phyloP scores from a whole-genome alignment of 2,113 vertebrate species.

The Corythornis vintsioides region DNA sequence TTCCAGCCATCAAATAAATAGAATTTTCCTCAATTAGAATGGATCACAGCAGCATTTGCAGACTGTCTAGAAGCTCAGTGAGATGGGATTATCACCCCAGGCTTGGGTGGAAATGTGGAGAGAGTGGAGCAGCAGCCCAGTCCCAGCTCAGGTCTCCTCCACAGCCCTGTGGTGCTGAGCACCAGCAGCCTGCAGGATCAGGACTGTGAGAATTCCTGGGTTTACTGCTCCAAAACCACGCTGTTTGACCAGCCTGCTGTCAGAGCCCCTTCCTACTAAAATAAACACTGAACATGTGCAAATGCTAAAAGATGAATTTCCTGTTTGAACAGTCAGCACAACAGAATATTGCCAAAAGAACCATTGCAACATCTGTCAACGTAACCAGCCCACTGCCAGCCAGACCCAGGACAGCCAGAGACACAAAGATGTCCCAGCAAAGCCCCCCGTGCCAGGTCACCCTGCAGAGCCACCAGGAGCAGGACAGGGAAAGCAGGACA shows the following conservation, averaged over 20 bases:
- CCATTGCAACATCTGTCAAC: conserved; percentile 66
- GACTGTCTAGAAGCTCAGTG: neutral
- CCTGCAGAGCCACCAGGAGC: neutral
- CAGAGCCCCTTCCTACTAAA: conserved; percentile 46
- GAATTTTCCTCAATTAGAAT: neutral
- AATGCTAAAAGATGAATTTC: conserved; percentile 70
- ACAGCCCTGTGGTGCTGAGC: neutral
- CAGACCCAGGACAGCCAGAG: conserved; percentile 6
- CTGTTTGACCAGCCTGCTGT: conserved; percentile 47
- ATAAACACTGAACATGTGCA: conserved; percentile 67
- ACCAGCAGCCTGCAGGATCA: neutral
- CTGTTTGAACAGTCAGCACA: conserved; percentile 70
- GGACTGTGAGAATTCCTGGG: neutral
- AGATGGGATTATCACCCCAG: neutral
- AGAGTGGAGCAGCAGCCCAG: neutral
- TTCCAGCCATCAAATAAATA: neutral
- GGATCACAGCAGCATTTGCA: neutral
- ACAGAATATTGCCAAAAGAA: conserved; percentile 58
- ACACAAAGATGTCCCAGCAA: neutral
- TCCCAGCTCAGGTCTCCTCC: neutral
- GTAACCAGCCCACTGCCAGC: conserved; percentile 40
- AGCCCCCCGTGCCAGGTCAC: neutral
- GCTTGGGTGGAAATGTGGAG: neutral
- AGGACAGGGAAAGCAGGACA: neutral
- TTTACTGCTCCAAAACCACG: conserved; percentile 34